A percentile compares a stretch with the other conserved stretches of the same genome.
phyloP scores from a whole-genome alignment of 2,888 invertebrate species.

The Mesorhabditis sp. region DNA sequence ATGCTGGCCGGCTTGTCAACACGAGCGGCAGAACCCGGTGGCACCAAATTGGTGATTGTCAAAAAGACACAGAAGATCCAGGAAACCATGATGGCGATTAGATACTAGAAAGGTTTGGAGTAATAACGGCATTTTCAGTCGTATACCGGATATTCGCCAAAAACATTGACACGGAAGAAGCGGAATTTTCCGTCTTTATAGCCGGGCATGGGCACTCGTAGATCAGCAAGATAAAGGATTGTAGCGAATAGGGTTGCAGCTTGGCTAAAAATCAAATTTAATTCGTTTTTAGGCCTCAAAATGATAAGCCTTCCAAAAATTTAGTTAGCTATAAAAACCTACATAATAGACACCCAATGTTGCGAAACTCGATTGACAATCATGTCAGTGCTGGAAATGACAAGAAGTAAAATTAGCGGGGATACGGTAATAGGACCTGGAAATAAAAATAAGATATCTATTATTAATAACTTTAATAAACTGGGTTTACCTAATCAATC shows the following conservation, averaged over 20 bases:
- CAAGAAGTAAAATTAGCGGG: constrained; percentile 51
- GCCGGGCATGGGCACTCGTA: constrained; percentile 49
- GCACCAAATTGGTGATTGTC: constrained; percentile 44
- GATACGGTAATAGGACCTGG: constrained; percentile 48
- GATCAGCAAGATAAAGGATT: constrained; percentile 49
- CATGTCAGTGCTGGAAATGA: constrained; percentile 47
- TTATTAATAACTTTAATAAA: too few species aligned
- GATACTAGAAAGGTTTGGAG: constrained; percentile 34
- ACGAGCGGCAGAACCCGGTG: constrained; percentile 45
- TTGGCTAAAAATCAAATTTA: constrained; percentile 30
- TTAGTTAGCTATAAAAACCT: constrained; percentile 6
- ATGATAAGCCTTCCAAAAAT: too few species aligned
- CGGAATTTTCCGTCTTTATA: constrained; percentile 41
- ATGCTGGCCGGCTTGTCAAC: constrained; percentile 48
- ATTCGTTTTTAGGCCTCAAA: too few species aligned
- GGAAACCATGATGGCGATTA: constrained; percentile 52
- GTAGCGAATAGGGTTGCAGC: constrained; percentile 50
- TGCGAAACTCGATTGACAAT: constrained; percentile 47
- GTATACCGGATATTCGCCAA: constrained; percentile 54
- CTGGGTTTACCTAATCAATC: neutral
- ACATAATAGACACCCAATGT: constrained; percentile 54
- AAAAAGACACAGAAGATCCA: constrained; percentile 53
- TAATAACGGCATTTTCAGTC: neutral
- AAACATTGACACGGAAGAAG: constrained; percentile 40
- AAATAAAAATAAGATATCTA: constrained; percentile 13